Conservation (phyloP, 2,113 vertebrate species). For the Myiozetetes cayanensis region DNA sequence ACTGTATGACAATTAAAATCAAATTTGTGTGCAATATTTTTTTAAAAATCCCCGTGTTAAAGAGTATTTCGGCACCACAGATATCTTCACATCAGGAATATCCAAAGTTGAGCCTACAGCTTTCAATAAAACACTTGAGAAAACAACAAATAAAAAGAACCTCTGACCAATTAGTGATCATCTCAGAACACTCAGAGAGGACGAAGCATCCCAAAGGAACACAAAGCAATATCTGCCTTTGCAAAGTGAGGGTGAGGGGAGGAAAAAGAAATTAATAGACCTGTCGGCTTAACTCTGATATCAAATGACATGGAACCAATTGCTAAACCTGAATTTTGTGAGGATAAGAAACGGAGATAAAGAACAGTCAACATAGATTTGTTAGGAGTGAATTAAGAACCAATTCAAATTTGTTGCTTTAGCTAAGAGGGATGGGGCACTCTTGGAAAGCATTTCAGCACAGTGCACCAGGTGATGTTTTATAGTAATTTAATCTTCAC, state of each 20-base stretch:
- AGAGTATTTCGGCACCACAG: background rate
- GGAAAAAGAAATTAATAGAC: conserved; percentile 22
- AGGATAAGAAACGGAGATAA: background rate
- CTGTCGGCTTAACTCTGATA: conserved; percentile 6
- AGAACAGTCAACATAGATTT: background rate
- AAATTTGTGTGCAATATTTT: background rate
- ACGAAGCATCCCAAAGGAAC: background rate
- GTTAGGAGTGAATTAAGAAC: background rate
- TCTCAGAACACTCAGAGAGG: background rate
- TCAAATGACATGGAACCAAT: background rate
- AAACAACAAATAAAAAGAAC: background rate
- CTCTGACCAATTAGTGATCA: background rate
- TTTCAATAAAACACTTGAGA: background rate
- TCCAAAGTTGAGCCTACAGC: background rate
- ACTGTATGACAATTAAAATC: background rate
- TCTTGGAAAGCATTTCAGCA: background rate
- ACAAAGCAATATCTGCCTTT: background rate
- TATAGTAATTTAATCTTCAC: background rate
- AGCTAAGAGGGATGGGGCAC: background rate
- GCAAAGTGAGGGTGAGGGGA: background rate
- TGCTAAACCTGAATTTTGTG: background rate
- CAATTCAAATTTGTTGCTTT: background rate
- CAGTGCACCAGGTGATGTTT: background rate
- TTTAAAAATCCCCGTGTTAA: background rate
- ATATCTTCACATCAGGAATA: background rate